Evolutionary conservation across 2,113 vertebrate genomes (phyloP), one percentile per base, ranked within the genome.

Genomic region (Crotalus viridis): DNA sequence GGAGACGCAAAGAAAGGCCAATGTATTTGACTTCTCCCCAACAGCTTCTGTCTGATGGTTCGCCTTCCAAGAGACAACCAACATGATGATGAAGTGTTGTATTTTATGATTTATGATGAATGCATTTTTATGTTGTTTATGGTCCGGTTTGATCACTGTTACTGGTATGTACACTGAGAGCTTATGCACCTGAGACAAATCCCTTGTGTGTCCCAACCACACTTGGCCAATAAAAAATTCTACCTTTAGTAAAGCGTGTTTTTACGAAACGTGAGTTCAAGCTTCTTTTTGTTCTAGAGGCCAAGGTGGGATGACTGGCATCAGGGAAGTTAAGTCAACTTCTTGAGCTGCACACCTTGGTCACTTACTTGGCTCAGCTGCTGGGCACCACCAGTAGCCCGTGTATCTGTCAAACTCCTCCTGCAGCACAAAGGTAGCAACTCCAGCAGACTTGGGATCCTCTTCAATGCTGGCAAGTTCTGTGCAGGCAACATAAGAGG

Each of bases 361-460:
- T 69, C 33, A 89, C 98, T 98, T 97, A 98, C 98, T 97, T 85
- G 95, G 96, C 94, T 98, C 96, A 90, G 97, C 97, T 88, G 95
- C 93, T 24, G 98, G 98, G 95, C 98, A 98, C 98, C 98, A 98
- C 98, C 98, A 98, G 95, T 98, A 98, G 90, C 98, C 98, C 19
- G 98, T 98, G 89, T 98, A 98, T 95, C 98, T 97, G 95, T 98
- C 98, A 97, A 98, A 98, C 93, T 98, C 98, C 93, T 98, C 98
- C 94, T 98, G 98, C 90, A 98, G 97, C 95, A 98, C 98, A 56
- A 98, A 98, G n/a, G 98, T 98, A 54, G 98, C 98, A 19, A 98
- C 97, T 0, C 98, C 98, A 85, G 98, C 98, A 81, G 98, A 98
- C 92, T 97, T 97, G 33, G 98, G 97, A 94, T 98, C 98, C 57